Evolutionary conservation across 35 echinoderm and acorn worm genomes (phyloP), one percentile per base, ranked within the genome.

Genomic region (Ophiothrix spiculata): DNA sequence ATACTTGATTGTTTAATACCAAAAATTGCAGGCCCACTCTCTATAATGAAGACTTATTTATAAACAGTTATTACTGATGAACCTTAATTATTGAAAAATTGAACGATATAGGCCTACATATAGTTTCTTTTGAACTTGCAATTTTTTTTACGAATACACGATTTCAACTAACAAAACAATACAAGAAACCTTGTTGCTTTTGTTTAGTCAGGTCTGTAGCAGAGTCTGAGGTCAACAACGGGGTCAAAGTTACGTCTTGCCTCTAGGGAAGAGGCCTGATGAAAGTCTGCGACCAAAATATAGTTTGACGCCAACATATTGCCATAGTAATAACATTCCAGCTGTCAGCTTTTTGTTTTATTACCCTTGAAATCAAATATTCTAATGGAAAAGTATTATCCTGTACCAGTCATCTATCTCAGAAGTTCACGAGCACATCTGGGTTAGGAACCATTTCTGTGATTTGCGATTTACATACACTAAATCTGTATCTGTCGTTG

Each of bases 301-400:
- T 69, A 28, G 29, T 2, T 4, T 69, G 60, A 69, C 60, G 60
- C 25, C 60, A 69, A 28, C 60, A n/a, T 69, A 69, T 69, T 28
- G 60, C 29, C 60, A 69, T 69, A 69, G 60, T 28, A 25, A 69
- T 69, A 49, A 69, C 60, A 69, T 69, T 69, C 60, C 60, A 28
- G 3, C 60, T 69, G 60, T 69, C 60, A 69, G 29, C 6, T 25
- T 69, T 12, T 69, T n/a, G 29, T 10, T 69, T 69, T 69, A 69
- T n/a, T 15, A 69, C 60, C 25, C 60, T 69, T 69, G 60, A 69
- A 69, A 69, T 69, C 17, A 28, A 69, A 25, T 25, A 25, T 69
- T 69, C 60, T 28, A 69, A 25, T 69, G 25, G 60, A 69, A 69
- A 69, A 69, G 17, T 6, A 69, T 69, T n/a, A n/a, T n/a, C n/a